Evolutionary conservation across 1,140 invertebrate species (phyloP).

Genomic region (Ceratitis capitata): DNA sequence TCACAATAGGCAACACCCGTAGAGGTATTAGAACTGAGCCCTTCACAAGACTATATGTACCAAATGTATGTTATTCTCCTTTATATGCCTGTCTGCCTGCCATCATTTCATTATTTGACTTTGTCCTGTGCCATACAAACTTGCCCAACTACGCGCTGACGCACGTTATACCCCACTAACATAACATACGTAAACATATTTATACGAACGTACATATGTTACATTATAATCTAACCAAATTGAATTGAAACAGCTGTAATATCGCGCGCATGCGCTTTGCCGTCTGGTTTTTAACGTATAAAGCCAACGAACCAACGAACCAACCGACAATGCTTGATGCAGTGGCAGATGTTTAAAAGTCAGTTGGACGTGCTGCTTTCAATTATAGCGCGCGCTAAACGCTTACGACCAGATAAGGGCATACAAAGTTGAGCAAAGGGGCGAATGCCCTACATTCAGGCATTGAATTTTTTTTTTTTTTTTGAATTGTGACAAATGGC

Average conservation of each 20-base stretch:
- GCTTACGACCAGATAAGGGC: neutral
- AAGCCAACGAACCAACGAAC: neutral
- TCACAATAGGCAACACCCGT: neutral
- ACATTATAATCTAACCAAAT: neutral
- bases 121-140: neutral
- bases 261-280: constrained; percentile 5
- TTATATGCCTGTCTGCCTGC: neutral
- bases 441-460: neutral
- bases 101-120: neutral
- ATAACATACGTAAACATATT: neutral
- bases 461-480: neutral
- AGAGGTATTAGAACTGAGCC: neutral
- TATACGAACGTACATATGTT: neutral
- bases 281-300: neutral
- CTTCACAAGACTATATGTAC: neutral
- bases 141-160: neutral
- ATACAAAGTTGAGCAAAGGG: neutral
- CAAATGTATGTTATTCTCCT: neutral
- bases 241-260: constrained; percentile 29
- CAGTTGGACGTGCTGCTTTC: neutral
- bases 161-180: neutral
- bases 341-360: constrained; percentile 29
- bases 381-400: constrained; percentile 8
- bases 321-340: neutral
- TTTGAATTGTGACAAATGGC: constrained; percentile 3